Conservation (phyloP, 2,113 vertebrate species). For the Psittacara wagleri region DNA sequence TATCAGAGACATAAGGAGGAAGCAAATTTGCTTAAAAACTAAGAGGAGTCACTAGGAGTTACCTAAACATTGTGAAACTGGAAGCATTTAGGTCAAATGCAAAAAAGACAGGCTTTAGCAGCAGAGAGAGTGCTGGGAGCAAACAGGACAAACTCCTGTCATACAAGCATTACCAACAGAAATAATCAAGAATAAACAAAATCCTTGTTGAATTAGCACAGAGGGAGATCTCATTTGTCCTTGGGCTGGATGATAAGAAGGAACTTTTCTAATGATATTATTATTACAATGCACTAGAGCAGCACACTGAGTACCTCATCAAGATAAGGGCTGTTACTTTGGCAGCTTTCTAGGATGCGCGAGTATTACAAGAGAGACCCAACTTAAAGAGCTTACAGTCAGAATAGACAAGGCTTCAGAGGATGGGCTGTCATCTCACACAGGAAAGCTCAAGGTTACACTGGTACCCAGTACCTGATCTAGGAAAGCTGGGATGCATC, state of each 20-base stretch:
- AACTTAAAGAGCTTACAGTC: not conserved
- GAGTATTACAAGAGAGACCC: not conserved
- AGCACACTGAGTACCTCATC: not conserved
- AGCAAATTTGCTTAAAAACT: not conserved
- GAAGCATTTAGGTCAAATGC: not conserved
- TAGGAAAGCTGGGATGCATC: rapidly evolving
- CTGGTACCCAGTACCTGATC: too few species aligned
- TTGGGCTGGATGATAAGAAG: not conserved
- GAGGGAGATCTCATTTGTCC: not conserved
- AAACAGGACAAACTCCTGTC: not conserved
- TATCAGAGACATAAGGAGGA: not conserved
- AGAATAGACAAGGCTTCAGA: not conserved
- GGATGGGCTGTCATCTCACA: not conserved
- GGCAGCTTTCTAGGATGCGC: not conserved
- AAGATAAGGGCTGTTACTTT: not conserved
- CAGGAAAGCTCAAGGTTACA: not conserved
- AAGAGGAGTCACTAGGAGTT: not conserved
- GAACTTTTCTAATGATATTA: not conserved
- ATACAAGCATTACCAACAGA: not conserved
- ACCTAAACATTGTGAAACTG: not conserved
- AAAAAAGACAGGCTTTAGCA: not conserved
- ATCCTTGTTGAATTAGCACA: slow-evolving; percentile 18
- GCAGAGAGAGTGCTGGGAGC: not conserved
- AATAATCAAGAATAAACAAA: slow-evolving; percentile 42
- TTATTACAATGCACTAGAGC: not conserved